Percentiles rank a stretch among this genome's conserved stretches.
These are phyloP conservation scores for Amphipoea lucens DNA, from an alignment of 2,888 invertebrate genomes.

Conservation along the genomic window DNA sequence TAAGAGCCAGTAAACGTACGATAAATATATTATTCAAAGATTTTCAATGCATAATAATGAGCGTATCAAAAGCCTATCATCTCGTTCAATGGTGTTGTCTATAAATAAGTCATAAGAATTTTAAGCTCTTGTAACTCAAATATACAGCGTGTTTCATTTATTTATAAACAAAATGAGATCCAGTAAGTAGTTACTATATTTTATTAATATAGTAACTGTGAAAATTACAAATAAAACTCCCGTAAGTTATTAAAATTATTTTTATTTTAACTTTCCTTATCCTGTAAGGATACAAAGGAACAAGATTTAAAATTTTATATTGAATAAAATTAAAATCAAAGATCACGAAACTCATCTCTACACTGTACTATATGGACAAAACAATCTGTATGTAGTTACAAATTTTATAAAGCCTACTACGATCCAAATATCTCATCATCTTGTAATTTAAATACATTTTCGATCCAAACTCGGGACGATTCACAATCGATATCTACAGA, in stretches of 20 bases:
- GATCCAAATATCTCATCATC: slow-evolving; percentile 16
- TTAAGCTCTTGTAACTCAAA: slow-evolving; percentile 21
- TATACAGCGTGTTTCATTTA: slow-evolving; percentile 14
- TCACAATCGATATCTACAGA: slow-evolving; percentile 19
- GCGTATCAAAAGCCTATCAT: slow-evolving; percentile 58
- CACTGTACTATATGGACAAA: background rate
- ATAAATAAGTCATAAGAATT: slow-evolving; percentile 44
- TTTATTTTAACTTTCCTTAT: background rate
- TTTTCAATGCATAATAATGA: slow-evolving; percentile 63
- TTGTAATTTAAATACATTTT: slow-evolving; percentile 31
- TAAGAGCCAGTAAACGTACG: slow-evolving; percentile 54
- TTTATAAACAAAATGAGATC: background rate
- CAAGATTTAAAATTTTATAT: too few relatives aligned
- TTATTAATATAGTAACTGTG: background rate
- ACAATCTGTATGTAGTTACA: background rate
- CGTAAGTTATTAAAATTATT: background rate
- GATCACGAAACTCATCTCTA: background rate
- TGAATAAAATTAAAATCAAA: too few relatives aligned
- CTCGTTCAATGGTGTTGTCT: slow-evolving; percentile 45
- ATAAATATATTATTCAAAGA: slow-evolving; percentile 63
- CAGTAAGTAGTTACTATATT: background rate
- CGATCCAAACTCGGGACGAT: slow-evolving; percentile 26
- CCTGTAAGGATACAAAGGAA: background rate
- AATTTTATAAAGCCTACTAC: background rate
- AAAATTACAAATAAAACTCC: background rate